Conservation (phyloP, 2,888 invertebrate species). For the Stenoptilia bipunctidactyla region DNA sequence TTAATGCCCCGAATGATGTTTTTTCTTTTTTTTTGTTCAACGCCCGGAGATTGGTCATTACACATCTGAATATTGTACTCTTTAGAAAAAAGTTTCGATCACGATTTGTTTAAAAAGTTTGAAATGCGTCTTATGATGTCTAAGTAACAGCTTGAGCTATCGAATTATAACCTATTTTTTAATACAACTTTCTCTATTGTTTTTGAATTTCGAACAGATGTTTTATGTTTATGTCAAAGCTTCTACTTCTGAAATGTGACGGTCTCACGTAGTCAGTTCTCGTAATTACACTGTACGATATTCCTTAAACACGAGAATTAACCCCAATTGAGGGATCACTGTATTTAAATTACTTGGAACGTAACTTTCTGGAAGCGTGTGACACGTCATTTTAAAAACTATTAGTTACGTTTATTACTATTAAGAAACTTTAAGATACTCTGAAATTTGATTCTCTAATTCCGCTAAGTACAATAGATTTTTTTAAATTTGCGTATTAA, state of each 20-base stretch:
- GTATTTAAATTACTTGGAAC: conserved; percentile 67
- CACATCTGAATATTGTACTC: conserved; percentile 65
- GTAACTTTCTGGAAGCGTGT: conserved; percentile 64
- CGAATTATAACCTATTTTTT: not conserved
- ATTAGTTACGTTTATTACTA: conserved; percentile 21
- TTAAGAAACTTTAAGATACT: conserved; percentile 3
- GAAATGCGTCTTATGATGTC: conserved; percentile 10
- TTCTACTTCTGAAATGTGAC: not conserved
- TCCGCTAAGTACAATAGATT: too few relatives aligned
- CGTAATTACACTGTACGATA: conserved; percentile 61
- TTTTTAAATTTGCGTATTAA: too few relatives aligned
- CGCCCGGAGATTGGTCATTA: conserved; percentile 68
- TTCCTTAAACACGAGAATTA: conserved; percentile 70
- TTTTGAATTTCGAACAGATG: conserved; percentile 6
- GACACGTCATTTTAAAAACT: conserved; percentile 55
- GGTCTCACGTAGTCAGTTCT: conserved; percentile 12
- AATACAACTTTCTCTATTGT: not conserved
- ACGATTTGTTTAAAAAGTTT: conserved; percentile 55
- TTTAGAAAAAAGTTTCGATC: conserved; percentile 53
- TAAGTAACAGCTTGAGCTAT: conserved; percentile 7
- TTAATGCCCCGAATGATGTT: conserved; percentile 59
- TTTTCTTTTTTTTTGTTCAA: conserved; percentile 53
- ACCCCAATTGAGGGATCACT: conserved; percentile 69
- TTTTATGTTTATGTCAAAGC: conserved; percentile 7
- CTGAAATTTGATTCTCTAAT: too few relatives aligned